Conservation (phyloP, 2,797 vertebrate genomes). For the Melanitta fusca region DNA sequence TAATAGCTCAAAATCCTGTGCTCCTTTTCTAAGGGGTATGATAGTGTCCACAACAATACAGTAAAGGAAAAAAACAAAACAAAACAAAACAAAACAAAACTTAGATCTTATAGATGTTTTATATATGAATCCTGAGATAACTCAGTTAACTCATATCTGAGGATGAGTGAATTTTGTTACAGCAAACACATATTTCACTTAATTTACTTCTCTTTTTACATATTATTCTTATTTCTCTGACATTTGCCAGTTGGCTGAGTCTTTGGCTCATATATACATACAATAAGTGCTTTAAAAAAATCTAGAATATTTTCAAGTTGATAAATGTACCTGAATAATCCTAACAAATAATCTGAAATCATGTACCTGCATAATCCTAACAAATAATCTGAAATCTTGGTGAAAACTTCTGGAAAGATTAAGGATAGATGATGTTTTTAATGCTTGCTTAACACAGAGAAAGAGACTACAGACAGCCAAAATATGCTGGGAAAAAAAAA, state of each 20-base stretch:
- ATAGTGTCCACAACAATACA: not conserved
- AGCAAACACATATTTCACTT: not conserved
- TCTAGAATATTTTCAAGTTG: not conserved
- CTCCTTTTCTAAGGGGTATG: not conserved
- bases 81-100: rapidly evolving
- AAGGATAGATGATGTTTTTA: not conserved
- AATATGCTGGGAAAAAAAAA: not conserved
- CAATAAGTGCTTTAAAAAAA: not conserved
- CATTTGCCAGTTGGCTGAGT: not conserved
- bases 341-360: constrained; percentile 21
- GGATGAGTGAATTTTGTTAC: not conserved
- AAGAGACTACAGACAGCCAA: not conserved
- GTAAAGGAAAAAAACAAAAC: not conserved
- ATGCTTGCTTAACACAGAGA: not conserved
- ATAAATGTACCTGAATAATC: constrained; percentile 6
- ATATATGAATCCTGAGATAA: not conserved
- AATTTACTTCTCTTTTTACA: not conserved
- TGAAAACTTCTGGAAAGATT: constrained; percentile 31
- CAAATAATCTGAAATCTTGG: constrained; percentile 31
- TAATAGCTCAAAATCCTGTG: not conserved
- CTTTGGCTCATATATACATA: not conserved
- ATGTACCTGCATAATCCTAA: not conserved
- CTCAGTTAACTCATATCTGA: not conserved
- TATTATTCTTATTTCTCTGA: not conserved
- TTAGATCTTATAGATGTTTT: not conserved